phyloP scores from a whole-genome alignment of 2,797 vertebrate genomes.

The Hoplostethus mediterraneus region DNA sequence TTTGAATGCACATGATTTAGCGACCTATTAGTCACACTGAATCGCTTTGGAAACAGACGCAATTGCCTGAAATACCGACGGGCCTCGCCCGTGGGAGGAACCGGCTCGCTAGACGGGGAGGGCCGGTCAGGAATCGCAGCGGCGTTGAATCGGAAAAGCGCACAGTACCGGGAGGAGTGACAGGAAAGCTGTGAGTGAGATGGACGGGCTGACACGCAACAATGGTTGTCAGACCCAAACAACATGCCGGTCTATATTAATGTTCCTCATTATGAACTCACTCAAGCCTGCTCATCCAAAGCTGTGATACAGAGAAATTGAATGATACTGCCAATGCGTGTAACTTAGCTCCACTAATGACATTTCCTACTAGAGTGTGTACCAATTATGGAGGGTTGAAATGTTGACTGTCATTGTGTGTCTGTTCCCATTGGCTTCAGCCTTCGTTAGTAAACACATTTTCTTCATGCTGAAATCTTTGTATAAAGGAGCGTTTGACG shows the following conservation, averaged over 20 bases:
- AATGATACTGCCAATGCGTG: neutral
- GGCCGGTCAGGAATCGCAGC: conserved; percentile 18
- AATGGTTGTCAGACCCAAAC: neutral
- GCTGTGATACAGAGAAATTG: neutral
- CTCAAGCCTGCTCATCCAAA: neutral
- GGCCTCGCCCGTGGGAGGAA: conserved; percentile 7
- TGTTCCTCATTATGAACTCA: neutral
- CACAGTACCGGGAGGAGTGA: conserved; percentile 21
- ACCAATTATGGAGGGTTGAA: conserved; percentile 13
- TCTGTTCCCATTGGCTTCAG: neutral
- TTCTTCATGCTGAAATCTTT: neutral
- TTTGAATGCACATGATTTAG: conserved; percentile 34
- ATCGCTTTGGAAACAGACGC: conserved; percentile 24
- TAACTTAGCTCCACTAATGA: conserved; percentile 11
- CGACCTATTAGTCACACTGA: conserved; percentile 29
- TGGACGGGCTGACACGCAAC: no score
- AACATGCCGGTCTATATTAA: neutral
- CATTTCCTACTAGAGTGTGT: neutral
- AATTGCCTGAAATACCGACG: conserved; percentile 44
- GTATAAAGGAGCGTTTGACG: neutral
- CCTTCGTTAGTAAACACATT: neutral
- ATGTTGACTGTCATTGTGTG: no score
- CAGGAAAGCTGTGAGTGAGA: conserved; percentile 1
- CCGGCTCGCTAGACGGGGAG: conserved; percentile 15
- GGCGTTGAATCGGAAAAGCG: conserved; percentile 27